Percentiles rank a stretch among this genome's conserved stretches.
phyloP scores from a whole-genome alignment of 2,888 invertebrate species.

The Acleris emargana region DNA sequence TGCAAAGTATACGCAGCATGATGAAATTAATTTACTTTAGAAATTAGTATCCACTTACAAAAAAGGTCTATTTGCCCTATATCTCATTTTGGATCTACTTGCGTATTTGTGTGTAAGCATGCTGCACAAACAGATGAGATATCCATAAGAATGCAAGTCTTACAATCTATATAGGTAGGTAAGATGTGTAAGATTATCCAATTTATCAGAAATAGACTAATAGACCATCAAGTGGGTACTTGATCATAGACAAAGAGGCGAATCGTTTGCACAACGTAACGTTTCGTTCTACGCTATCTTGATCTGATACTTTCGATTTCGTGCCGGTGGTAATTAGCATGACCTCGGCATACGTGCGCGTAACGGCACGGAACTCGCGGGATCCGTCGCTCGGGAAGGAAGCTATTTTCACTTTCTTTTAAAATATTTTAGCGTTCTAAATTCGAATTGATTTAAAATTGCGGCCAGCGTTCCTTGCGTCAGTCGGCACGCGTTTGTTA shows the following conservation, averaged over 20 bases:
- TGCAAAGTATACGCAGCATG: not conserved
- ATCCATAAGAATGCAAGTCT: no score
- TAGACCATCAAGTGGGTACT: no score
- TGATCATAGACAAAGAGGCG: no score
- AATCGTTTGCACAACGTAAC: constrained; percentile 42
- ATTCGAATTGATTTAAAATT: constrained; percentile 67
- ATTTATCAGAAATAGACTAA: no score
- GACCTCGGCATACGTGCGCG: constrained; percentile 75
- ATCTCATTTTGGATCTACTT: no score
- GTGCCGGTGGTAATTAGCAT: constrained; percentile 79
- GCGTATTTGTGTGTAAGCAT: no score
- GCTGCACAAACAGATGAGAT: no score
- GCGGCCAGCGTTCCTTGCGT: constrained; percentile 52
- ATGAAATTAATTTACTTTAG: no score
- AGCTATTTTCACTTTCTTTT: constrained; percentile 78
- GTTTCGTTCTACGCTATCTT: constrained; percentile 56
- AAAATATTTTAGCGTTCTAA: constrained; percentile 66
- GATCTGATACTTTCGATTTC: constrained; percentile 75
- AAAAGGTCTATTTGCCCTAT: no score
- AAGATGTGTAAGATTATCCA: no score
- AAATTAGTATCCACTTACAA: no score
- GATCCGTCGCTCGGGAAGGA: constrained; percentile 49
- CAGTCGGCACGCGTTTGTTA: constrained; percentile 38
- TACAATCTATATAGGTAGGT: no score
- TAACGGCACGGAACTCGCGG: constrained; percentile 73